Evolutionary conservation across 2,888 invertebrate genomes (phyloP).

Genomic region (Thymelicus acteon): DNA sequence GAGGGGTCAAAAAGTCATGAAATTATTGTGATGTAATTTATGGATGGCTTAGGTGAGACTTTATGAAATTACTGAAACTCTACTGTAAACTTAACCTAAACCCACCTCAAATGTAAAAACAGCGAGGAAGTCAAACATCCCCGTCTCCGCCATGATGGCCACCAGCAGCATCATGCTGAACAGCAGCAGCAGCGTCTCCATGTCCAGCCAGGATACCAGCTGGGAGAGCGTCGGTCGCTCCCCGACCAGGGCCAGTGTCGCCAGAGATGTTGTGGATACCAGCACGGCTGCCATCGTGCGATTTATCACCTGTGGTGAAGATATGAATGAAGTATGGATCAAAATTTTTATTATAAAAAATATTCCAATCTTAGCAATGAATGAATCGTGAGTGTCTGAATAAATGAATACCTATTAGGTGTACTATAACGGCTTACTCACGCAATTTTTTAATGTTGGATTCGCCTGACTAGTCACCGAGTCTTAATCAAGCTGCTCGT

Average conservation of each 20-base stretch:
- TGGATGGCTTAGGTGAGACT: too few relatives aligned
- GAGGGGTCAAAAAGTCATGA: too few relatives aligned
- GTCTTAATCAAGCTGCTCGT: too few relatives aligned
- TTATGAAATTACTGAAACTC: too few relatives aligned
- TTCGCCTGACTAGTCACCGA: too few relatives aligned
- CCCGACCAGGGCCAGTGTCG: conserved; percentile 88
- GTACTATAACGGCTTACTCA: too few relatives aligned
- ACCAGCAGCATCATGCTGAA: conserved; percentile 97
- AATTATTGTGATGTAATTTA: too few relatives aligned
- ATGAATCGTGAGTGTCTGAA: too few relatives aligned
- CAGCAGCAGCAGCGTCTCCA: conserved; percentile 91
- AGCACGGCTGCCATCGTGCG: conserved; percentile 93
- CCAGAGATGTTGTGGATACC: conserved; percentile 90
- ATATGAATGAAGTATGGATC: background rate
- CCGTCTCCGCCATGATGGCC: conserved; percentile 93
- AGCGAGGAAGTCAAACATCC: conserved; percentile 94
- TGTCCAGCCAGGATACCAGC: conserved; percentile 93
- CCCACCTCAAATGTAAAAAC: conserved; percentile 90
- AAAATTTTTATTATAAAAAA: too few relatives aligned
- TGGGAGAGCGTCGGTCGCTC: conserved; percentile 91
- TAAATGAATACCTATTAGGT: too few relatives aligned
- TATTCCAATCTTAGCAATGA: too few relatives aligned
- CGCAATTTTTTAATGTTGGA: too few relatives aligned
- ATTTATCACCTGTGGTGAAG: conserved; percentile 87
- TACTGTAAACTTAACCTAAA: background rate